Percentiles rank a stretch among this genome's conserved stretches.
These are phyloP conservation scores for Aphodius granarius DNA, from an alignment of 2,888 invertebrate species.

Conservation along the genomic window DNA sequence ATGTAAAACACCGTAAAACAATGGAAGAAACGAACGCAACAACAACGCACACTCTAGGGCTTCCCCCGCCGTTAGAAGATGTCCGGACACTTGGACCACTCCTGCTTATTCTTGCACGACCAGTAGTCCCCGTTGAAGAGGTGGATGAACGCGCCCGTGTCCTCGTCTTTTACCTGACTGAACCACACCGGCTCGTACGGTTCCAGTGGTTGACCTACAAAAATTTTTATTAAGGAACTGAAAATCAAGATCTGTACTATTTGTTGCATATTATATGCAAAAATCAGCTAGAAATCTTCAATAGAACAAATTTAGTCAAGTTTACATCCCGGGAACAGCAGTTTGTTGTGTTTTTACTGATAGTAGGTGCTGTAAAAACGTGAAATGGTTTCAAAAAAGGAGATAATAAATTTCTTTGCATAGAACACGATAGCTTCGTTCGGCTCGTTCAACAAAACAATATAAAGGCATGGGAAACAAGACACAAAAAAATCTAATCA, in stretches of 20 bases:
- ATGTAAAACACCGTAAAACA: neutral
- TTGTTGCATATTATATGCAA: neutral
- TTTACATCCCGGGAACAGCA: too few species aligned
- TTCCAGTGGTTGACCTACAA: slow-evolving; percentile 63
- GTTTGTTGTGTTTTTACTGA: too few species aligned
- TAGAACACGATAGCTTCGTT: too few species aligned
- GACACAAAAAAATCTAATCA: too few species aligned
- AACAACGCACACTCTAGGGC: too few species aligned
- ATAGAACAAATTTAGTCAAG: too few species aligned
- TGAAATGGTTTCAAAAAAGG: too few species aligned
- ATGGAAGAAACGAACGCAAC: neutral
- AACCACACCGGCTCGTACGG: slow-evolving; percentile 90
- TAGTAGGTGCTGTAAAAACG: too few species aligned
- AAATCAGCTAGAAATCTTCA: too few species aligned
- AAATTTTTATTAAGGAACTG: neutral
- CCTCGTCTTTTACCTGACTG: slow-evolving; percentile 75
- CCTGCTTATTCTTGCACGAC: slow-evolving; percentile 83
- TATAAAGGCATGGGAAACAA: too few species aligned
- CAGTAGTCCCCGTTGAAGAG: slow-evolving; percentile 90
- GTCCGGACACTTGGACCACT: slow-evolving; percentile 91
- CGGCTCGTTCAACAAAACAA: too few species aligned
- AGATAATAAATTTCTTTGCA: too few species aligned
- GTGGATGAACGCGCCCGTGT: slow-evolving; percentile 71
- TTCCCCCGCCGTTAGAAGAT: slow-evolving; percentile 73
- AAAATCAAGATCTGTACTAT: neutral